Conservation (phyloP, 2,797 vertebrate species). For the Margarornis squamiger region DNA sequence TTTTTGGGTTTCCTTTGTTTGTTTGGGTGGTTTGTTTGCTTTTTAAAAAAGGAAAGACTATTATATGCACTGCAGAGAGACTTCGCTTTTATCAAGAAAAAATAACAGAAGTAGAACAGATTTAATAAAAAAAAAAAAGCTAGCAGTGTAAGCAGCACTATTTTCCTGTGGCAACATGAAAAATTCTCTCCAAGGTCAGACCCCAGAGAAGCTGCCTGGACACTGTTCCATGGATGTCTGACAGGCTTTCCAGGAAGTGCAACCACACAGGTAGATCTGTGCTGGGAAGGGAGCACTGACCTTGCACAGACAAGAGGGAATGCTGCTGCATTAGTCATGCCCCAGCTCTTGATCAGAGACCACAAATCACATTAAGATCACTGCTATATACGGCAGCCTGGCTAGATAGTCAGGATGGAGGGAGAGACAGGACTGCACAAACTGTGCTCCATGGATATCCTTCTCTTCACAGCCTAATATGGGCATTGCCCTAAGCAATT, state of each 20-base stretch:
- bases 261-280: neutral
- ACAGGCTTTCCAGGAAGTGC: neutral
- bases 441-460: neutral
- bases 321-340: neutral
- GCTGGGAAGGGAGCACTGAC: neutral
- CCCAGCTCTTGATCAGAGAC: neutral
- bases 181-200: neutral
- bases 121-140: too few species aligned
- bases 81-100: neutral
- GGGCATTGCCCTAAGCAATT: constrained; percentile 1
- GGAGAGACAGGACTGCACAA: constrained; percentile 9
- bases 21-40: neutral
- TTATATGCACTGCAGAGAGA: neutral
- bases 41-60: neutral
- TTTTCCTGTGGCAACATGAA: neutral
- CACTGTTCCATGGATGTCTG: neutral
- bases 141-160: neutral
- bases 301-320: neutral
- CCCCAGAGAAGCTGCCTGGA: neutral
- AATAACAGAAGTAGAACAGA: neutral
- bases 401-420: neutral
- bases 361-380: constrained; percentile 31
- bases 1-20: neutral
- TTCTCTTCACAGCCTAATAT: constrained; percentile 46
- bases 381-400: constrained; percentile 65